Evolutionary conservation across 2,888 invertebrate genomes (phyloP).

Genomic region (Coenonympha arcania): DNA sequence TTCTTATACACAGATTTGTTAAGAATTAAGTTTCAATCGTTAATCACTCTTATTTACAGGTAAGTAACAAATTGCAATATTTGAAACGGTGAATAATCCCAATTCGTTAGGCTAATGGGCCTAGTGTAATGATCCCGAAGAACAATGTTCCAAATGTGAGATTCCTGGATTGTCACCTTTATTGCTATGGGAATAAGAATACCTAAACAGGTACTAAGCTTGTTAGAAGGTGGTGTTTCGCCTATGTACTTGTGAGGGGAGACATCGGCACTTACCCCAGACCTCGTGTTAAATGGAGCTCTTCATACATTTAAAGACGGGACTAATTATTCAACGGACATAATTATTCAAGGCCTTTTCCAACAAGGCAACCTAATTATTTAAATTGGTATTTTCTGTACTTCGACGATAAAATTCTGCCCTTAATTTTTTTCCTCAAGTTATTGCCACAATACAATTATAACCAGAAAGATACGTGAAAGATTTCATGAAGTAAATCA

Average conservation of each 20-base stretch:
- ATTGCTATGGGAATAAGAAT: background rate
- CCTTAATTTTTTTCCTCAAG: no score
- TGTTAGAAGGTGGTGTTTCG: background rate
- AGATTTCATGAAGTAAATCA: no score
- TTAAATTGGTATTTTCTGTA: no score
- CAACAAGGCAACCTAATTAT: background rate
- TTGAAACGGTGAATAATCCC: conserved; percentile 32
- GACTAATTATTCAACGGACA: conserved; percentile 45
- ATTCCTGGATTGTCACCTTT: background rate
- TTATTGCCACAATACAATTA: no score
- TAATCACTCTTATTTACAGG: background rate
- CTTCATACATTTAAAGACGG: conserved; percentile 38
- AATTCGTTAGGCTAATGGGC: conserved; percentile 54
- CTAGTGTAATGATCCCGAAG: conserved; percentile 39
- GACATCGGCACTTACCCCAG: conserved; percentile 54
- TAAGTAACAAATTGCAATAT: conserved; percentile 7
- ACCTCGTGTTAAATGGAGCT: conserved; percentile 53
- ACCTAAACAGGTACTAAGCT: background rate
- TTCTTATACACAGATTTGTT: no score
- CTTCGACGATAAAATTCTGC: no score
- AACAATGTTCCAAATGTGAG: background rate
- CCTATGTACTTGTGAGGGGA: conserved; percentile 40
- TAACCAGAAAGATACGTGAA: no score
- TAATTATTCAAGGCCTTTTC: conserved; percentile 30
- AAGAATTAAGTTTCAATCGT: background rate